Conservation (phyloP, 2,888 invertebrate species). For the Gordius sp. region DNA sequence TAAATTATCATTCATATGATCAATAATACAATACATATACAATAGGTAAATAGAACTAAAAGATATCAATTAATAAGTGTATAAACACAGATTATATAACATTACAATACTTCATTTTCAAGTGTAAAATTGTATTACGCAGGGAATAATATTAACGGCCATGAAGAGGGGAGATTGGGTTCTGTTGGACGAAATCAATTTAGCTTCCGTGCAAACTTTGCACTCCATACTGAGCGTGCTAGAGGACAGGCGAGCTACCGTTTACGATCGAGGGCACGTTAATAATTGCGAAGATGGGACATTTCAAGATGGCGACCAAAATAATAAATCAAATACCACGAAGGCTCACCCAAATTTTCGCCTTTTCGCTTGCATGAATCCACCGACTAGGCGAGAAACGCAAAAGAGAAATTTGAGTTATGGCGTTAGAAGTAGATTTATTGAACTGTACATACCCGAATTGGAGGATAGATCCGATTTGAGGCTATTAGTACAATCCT, state of each 20-base stretch:
- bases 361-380: constrained; percentile 97
- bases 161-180: constrained; percentile 58
- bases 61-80: too few relatives aligned
- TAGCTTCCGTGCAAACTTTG: constrained; percentile 78
- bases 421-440: neutral
- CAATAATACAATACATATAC: too few relatives aligned
- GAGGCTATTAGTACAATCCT: neutral
- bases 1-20: too few relatives aligned
- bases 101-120: constrained; percentile 22
- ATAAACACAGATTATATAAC: too few relatives aligned
- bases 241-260: constrained; percentile 40
- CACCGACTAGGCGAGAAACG: constrained; percentile 82
- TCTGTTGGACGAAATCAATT: constrained; percentile 81
- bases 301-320: constrained; percentile 38
- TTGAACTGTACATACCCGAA: constrained; percentile 10
- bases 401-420: neutral
- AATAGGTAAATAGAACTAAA: too few relatives aligned
- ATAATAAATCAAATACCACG: constrained; percentile 39
- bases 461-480: constrained; percentile 2
- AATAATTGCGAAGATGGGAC: neutral
- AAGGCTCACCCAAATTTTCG: constrained; percentile 47
- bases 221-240: constrained; percentile 69
- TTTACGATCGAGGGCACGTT: neutral
- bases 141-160: neutral
- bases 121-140: too few relatives aligned